Evolutionary conservation across 2,113 vertebrate species (phyloP).

Genomic region (Mirza zaza): DNA sequence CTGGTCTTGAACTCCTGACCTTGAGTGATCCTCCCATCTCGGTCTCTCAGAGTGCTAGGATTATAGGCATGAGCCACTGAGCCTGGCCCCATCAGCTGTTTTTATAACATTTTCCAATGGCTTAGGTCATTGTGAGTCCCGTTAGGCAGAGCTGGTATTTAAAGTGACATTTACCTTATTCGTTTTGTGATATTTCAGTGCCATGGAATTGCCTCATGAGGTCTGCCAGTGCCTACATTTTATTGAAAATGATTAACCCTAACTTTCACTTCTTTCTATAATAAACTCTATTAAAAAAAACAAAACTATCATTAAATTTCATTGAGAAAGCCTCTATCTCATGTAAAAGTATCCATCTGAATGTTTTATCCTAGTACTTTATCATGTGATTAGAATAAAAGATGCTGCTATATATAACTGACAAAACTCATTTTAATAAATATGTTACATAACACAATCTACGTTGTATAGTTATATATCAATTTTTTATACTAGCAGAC

Average conservation of each 20-base stretch:
- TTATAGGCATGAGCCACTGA: too few relatives aligned
- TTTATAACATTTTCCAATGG: neutral
- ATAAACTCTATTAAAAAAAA: neutral
- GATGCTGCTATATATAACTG: neutral
- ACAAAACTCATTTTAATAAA: neutral
- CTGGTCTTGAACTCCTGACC: too few relatives aligned
- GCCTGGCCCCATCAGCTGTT: too few relatives aligned
- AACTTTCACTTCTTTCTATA: neutral
- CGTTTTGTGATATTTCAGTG: neutral
- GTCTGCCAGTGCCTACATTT: neutral
- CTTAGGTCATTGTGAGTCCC: neutral
- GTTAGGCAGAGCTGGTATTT: neutral
- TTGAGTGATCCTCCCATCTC: too few relatives aligned
- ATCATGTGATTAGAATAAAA: constrained; percentile 13
- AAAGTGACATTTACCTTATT: neutral
- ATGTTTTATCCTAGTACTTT: neutral
- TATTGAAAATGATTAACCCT: neutral
- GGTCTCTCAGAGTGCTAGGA: too few relatives aligned
- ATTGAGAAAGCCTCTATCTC: neutral
- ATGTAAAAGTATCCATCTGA: neutral
- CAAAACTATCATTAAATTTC: neutral
- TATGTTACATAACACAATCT: neutral
- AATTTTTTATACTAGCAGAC: neutral
- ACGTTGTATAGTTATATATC: neutral
- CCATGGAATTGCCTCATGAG: neutral